phyloP scores from a whole-genome alignment of 1,140 invertebrate species.

The Potamilus streckersoni region DNA sequence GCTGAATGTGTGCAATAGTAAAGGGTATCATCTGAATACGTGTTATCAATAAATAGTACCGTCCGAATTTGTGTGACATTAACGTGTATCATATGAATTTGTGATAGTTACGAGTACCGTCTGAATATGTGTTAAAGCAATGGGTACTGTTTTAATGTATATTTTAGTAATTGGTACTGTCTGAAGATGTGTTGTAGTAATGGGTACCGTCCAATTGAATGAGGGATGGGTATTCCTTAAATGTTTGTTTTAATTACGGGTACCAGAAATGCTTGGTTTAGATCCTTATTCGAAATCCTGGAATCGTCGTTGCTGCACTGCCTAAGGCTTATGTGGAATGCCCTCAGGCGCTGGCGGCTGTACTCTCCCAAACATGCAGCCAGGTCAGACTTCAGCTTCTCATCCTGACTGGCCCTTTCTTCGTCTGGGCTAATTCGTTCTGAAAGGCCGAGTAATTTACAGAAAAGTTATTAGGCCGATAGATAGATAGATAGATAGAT shows the following conservation, averaged over 20 bases:
- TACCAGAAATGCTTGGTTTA: slow-evolving; percentile 50
- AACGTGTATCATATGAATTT: too few relatives aligned
- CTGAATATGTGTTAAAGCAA: neutral
- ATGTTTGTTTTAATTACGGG: neutral
- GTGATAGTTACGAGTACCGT: slow-evolving; percentile 3
- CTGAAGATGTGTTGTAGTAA: neutral
- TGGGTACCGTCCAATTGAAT: neutral
- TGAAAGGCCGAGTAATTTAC: too few relatives aligned
- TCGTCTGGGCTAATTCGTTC: too few relatives aligned
- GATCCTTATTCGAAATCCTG: slow-evolving; percentile 49
- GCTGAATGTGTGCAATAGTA: too few relatives aligned
- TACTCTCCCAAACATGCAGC: slow-evolving; percentile 36
- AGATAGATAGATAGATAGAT: too few relatives aligned
- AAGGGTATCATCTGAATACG: too few relatives aligned
- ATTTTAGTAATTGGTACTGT: neutral
- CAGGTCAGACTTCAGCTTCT: slow-evolving; percentile 30
- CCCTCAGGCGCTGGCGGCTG: slow-evolving; percentile 52
- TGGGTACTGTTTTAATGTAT: neutral
- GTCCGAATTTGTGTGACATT: too few relatives aligned
- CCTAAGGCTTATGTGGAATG: slow-evolving; percentile 51
- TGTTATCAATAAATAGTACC: too few relatives aligned
- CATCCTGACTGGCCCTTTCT: slow-evolving; percentile 1
- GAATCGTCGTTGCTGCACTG: slow-evolving; percentile 49
- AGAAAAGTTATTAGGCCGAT: too few relatives aligned
- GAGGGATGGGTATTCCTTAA: neutral